A percentile compares a stretch with the other conserved stretches of the same genome.
These are phyloP conservation scores for Dermochelys coriacea DNA, from an alignment of 2,797 vertebrate genomes.

Conservation along the genomic window DNA sequence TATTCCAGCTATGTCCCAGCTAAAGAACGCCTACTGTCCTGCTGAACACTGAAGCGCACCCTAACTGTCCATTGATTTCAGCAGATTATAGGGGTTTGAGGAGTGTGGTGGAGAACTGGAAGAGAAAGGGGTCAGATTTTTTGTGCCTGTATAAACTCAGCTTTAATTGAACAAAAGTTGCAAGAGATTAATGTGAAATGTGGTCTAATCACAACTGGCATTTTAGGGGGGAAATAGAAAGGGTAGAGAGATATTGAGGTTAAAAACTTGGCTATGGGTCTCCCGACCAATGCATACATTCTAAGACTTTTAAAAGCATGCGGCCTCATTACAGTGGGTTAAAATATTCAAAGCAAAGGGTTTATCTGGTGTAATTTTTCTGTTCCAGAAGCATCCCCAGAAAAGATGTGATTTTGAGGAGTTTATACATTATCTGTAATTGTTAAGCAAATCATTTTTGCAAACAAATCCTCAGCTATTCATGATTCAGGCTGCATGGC, in stretches of 20 bases:
- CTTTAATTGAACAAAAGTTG: neutral
- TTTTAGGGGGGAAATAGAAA: neutral
- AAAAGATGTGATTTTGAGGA: neutral
- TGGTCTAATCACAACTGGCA: neutral
- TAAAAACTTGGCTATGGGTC: neutral
- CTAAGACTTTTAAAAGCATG: neutral
- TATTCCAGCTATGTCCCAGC: neutral
- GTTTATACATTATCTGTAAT: constrained; percentile 43
- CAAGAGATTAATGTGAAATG: neutral
- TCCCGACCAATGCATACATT: neutral
- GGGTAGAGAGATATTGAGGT: neutral
- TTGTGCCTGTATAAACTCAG: neutral
- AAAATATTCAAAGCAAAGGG: neutral
- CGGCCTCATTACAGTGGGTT: neutral
- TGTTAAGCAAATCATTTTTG: neutral
- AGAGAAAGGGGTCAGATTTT: neutral
- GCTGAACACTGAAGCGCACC: neutral
- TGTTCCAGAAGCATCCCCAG: neutral
- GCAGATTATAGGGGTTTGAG: constrained; percentile 1
- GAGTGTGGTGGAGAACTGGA: neutral
- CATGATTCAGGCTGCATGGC: neutral
- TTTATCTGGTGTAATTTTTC: neutral
- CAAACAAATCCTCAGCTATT: neutral
- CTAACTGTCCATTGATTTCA: neutral
- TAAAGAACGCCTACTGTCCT: neutral